Base-by-base conservation (phyloP, 2,113 vertebrate genomes). In the Vicugna pacos region DNA sequence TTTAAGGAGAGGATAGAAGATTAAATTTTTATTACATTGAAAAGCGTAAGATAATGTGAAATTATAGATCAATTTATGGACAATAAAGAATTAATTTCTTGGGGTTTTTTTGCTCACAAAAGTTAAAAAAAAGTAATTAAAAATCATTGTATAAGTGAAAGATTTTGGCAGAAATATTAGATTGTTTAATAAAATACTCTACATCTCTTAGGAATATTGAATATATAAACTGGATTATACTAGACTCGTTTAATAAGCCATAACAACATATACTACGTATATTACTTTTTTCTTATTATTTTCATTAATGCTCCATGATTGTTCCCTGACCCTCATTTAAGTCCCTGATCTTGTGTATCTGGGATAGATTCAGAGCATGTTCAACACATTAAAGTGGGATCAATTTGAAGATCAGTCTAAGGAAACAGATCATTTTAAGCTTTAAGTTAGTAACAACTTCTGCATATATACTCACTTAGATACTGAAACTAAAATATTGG, bases 101-200 rank as follows among this genome's bases (percentile, higher is more conserved):
- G 24, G n/a, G 19, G 5, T 10, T 1, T 79, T 93, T 76, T 88
- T 89, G 5, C 32, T 91, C 15, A 54, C 15, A 90, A 54, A 72
- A 42, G 64, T 64, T 75, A 17, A 14, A 50, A 56, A 56, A 80
- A 80, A 60, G 17, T n/a, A 79, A 75, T 70, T 46, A 77, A 73
- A 97, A 42, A 67, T 60, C 46, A 6, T 56, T 93, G 28, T 24
- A 80, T 65, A 94, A 77, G 17, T 88, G 11, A 96, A 91, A 84
- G 20, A 69, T 56, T 94, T 91, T 46, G n/a, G 5, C 56, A 97
- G n/a, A 30, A 84, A 65, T 73, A 83, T 73, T 92, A 54, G 32
- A 77, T 69, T 84, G 81, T 77, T 94, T 88, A 91, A 81, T 94
- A 81, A 97, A 86, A 48, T 58, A 76, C 64, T 38, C 32, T 70